Conservation (phyloP, 2,888 invertebrate genomes). For the Hydrotaea cyrtoneurina region DNA sequence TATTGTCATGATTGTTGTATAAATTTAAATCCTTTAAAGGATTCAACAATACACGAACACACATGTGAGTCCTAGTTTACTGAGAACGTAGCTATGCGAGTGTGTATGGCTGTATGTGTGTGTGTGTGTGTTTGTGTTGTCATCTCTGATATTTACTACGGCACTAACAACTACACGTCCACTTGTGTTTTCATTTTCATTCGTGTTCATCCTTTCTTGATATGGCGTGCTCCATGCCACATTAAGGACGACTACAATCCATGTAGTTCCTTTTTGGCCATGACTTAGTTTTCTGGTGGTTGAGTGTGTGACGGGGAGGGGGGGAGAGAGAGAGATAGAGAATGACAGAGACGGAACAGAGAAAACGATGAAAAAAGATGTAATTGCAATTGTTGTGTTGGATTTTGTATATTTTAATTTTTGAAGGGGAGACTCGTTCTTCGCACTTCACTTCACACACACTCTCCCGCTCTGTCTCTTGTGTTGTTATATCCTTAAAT, state of each 20-base stretch:
- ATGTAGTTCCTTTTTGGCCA: slow-evolving; percentile 29
- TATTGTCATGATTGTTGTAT: slow-evolving; percentile 47
- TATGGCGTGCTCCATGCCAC: neutral
- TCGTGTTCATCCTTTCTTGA: neutral
- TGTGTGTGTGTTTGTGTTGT: slow-evolving; percentile 4
- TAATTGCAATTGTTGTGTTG: slow-evolving; percentile 40
- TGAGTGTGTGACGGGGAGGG: neutral
- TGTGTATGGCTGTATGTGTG: neutral
- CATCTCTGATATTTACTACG: neutral
- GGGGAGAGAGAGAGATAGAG: neutral
- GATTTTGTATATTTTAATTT: slow-evolving; percentile 12
- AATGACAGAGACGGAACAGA: neutral
- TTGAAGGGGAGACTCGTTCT: neutral
- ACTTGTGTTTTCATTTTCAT: slow-evolving; percentile 26
- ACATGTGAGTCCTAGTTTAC: neutral
- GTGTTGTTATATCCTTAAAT: neutral
- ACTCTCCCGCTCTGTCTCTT: neutral
- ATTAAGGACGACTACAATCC: slow-evolving; percentile 12
- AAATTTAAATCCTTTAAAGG: slow-evolving; percentile 19
- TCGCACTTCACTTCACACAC: neutral
- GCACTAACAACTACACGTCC: neutral
- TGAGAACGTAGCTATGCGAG: neutral
- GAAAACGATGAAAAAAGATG: slow-evolving; percentile 10
- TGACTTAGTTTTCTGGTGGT: slow-evolving; percentile 31
- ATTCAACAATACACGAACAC: neutral